Percentiles rank a stretch among this genome's conserved stretches.
phyloP scores from a whole-genome alignment of 2,797 vertebrate genomes.

The Mastacembelus armatus region DNA sequence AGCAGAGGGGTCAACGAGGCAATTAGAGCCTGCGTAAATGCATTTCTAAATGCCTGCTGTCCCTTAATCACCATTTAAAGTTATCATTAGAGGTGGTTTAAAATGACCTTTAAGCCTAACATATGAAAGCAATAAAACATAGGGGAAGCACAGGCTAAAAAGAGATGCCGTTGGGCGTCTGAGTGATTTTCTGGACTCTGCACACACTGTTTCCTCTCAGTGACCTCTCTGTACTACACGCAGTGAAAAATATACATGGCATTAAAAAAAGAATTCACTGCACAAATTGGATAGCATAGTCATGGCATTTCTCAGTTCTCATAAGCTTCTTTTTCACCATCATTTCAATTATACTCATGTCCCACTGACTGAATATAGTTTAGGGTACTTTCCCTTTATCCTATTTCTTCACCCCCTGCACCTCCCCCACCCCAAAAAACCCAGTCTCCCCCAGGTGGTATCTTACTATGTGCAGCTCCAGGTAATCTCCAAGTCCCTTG shows the following conservation, averaged over 20 bases:
- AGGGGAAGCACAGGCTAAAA: conserved; percentile 38
- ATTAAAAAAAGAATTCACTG: background rate
- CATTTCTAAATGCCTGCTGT: conserved; percentile 67
- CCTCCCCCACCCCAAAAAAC: too few species aligned
- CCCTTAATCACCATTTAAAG: conserved; percentile 70
- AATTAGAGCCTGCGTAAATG: conserved; percentile 61
- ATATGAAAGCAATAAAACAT: conserved; percentile 53
- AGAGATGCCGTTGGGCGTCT: conserved; percentile 19
- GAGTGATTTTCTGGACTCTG: conserved; percentile 26
- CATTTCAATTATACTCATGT: too few species aligned
- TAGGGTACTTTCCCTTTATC: background rate
- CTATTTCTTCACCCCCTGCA: background rate
- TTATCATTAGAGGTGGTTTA: conserved; percentile 47
- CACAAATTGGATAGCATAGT: background rate
- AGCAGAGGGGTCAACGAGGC: conserved; percentile 64
- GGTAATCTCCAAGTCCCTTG: conserved; percentile 92
- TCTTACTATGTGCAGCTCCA: conserved; percentile 96
- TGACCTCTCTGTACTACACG: conserved; percentile 12
- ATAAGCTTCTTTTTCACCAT: too few species aligned
- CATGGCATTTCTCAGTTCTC: background rate
- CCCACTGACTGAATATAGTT: background rate
- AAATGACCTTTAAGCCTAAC: conserved; percentile 57
- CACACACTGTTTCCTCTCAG: background rate
- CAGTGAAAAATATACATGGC: conserved; percentile 7
- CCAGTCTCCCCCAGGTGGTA: background rate